Evolutionary conservation across 2,888 invertebrate species (phyloP), one percentile per base, ranked within the genome.

Genomic region (Athrips mouffetella): DNA sequence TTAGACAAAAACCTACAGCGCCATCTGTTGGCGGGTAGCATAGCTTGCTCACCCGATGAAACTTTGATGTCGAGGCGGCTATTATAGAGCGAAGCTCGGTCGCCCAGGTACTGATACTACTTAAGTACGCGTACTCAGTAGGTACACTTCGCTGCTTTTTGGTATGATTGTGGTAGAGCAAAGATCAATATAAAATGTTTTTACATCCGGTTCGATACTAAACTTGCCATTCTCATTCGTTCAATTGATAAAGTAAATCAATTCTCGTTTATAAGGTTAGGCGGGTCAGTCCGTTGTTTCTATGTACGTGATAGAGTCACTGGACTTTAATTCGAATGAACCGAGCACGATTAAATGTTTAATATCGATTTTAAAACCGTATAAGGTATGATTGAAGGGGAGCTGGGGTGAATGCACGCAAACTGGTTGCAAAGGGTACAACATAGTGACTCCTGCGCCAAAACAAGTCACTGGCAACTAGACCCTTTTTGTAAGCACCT

Each of bases 361-460:
- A 21, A 13, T 79, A 86, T 86, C 67, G 84, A 86, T 86, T 85
- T 82, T 76, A 70, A 78, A 84, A 76, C 81, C 85, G 73, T 80
- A 75, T 70, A 73, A 77, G 40, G 45, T 45, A 3, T 11, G 15
- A 62, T 59, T 66, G 57, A 67, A 73, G 77, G 82, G 81, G 76
- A 72, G 63, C 57, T 58, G 77, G 72, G 82, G 83, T 84, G 78
- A 84, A 85, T 53, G 86, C 63, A 76, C 86, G 70, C 68, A 47
- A 33, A 37, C 37, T 48, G 73, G 70, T 67, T 37, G 67, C 59
- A 63, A 56, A 59, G 56, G 50, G 61, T 69, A 68, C 67, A 70
- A 67, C 20, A 35, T 18, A 18, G 59, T 70, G 74, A 70, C 67
- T 62, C 52, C 37, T 58, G 63, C 67, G 76, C 78, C 76, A 76